Evolutionary conservation across 2,888 invertebrate species (phyloP).

Genomic region (Uropetala carovei): DNA sequence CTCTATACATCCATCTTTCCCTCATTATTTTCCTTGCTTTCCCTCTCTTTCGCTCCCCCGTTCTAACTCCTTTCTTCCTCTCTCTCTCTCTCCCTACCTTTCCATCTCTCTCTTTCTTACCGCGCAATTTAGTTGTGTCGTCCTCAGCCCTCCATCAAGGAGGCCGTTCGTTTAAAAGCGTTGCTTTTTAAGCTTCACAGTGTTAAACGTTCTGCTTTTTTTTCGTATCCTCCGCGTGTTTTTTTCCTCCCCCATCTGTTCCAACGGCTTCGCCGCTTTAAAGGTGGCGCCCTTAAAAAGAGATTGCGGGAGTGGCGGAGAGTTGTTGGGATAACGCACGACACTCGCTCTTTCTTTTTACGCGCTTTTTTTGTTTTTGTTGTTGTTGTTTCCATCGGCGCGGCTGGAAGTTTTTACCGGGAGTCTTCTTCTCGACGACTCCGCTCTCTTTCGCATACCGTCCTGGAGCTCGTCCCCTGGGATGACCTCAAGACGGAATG

Average conservation of each 20-base stretch:
- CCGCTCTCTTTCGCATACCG: conserved; percentile 8
- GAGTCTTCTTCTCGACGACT: background rate
- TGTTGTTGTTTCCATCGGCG: background rate
- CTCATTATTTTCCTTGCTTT: too few relatives aligned
- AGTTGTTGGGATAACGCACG: background rate
- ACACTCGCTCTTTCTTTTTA: background rate
- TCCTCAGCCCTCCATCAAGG: background rate
- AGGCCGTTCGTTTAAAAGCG: background rate
- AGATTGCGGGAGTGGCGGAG: background rate
- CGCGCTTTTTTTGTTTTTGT: background rate
- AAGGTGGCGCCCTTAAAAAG: background rate
- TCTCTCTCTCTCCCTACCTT: background rate
- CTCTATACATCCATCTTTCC: too few relatives aligned
- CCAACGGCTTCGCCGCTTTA: background rate
- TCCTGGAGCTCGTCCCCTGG: background rate
- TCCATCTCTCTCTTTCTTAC: too few relatives aligned
- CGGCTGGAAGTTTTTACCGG: background rate
- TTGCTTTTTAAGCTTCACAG: background rate
- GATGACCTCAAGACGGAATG: background rate
- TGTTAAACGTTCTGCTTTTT: too few relatives aligned
- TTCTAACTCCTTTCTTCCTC: background rate
- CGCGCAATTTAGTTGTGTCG: too few relatives aligned
- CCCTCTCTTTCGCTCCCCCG: too few relatives aligned
- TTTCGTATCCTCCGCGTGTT: background rate
- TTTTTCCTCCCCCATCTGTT: background rate